Percentiles rank a stretch among this genome's conserved stretches.
Evolutionary conservation across 2,797 vertebrate genomes (phyloP).

Genomic region (Fratercula arctica): DNA sequence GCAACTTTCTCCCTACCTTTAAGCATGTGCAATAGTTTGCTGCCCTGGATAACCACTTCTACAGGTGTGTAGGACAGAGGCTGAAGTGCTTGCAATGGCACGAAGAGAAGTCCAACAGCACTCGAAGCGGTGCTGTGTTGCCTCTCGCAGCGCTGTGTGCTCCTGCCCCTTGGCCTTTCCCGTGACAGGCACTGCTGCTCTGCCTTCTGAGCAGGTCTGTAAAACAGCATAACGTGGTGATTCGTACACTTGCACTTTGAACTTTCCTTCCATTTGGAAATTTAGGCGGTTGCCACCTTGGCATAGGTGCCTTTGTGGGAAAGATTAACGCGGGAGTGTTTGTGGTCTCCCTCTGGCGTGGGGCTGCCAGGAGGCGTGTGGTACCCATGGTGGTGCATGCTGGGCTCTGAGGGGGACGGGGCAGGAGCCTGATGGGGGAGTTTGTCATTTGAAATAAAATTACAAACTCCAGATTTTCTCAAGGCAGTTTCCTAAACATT

Average conservation of each 20-base stretch:
- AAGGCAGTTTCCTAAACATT: background rate
- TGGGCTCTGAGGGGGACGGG: background rate
- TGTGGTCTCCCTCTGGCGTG: accelerated
- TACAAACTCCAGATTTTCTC: background rate
- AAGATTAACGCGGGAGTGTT: background rate
- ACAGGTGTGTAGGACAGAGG: background rate
- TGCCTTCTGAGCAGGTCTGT: background rate
- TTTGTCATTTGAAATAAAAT: background rate
- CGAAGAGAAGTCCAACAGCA: no score
- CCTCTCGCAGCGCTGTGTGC: background rate
- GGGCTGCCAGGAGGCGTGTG: background rate
- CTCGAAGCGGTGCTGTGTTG: accelerated
- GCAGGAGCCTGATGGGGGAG: background rate
- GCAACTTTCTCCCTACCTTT: background rate
- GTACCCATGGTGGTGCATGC: accelerated
- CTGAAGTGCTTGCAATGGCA: accelerated
- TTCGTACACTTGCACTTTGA: background rate
- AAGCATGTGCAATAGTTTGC: background rate
- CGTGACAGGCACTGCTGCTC: background rate
- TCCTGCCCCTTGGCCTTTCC: background rate
- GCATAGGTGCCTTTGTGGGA: background rate
- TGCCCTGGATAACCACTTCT: background rate
- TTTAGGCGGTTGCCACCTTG: accelerated
- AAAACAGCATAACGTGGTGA: accelerated
- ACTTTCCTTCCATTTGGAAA: accelerated